Percentiles rank a stretch among this genome's conserved stretches.
Conservation (phyloP, 2,113 vertebrate genomes). For the Heteronetta atricapilla region DNA sequence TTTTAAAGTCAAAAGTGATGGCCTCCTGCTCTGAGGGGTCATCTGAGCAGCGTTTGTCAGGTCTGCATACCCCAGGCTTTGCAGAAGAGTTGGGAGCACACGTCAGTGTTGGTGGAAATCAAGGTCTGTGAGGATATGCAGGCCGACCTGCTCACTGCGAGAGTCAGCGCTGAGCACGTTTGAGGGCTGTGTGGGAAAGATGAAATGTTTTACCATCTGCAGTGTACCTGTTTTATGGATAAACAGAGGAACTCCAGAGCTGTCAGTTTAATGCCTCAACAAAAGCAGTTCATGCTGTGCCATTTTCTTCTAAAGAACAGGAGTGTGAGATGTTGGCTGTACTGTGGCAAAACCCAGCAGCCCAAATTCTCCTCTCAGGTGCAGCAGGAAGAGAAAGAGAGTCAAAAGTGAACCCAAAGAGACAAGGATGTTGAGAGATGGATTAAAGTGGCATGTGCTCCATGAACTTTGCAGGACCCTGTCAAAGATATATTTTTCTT, state of each 20-base stretch:
- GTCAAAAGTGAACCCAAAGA: background rate
- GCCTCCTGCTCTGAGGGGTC: background rate
- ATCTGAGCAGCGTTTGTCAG: background rate
- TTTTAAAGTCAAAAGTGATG: background rate
- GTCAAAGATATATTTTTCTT: background rate
- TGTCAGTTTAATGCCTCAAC: background rate
- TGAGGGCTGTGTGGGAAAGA: background rate
- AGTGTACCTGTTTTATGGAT: background rate
- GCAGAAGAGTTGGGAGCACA: background rate
- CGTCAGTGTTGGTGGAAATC: background rate
- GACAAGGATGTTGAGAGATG: background rate
- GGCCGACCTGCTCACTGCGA: background rate
- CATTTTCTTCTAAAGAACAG: background rate
- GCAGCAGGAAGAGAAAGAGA: background rate
- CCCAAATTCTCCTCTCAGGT: constrained; percentile 5
- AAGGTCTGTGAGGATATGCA: background rate
- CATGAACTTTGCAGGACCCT: background rate
- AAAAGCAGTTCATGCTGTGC: background rate
- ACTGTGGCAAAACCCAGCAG: background rate
- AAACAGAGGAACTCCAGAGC: background rate
- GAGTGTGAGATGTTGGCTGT: background rate
- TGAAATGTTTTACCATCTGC: background rate
- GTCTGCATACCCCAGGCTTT: background rate
- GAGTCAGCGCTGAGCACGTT: background rate
- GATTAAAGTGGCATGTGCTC: background rate